Conservation (phyloP, 2,888 invertebrate genomes). For the Eutolmus rufibarbis region DNA sequence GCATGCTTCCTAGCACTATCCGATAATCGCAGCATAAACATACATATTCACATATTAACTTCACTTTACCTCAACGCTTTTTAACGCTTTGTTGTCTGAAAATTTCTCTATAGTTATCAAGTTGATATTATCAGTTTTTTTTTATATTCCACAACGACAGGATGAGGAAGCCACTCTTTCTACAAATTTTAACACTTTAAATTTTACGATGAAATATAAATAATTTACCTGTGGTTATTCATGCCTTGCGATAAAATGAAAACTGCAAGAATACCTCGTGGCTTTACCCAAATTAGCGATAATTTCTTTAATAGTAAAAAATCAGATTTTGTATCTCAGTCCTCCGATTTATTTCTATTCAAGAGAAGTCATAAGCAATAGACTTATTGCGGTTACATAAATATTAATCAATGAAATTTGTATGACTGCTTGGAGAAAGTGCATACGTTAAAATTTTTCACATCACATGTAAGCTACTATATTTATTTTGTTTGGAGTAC, state of each 20-base stretch:
- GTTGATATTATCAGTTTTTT: background rate
- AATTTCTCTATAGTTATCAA: background rate
- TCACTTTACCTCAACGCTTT: background rate
- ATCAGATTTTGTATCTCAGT: background rate
- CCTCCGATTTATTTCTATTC: background rate
- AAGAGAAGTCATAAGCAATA: background rate
- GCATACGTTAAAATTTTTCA: background rate
- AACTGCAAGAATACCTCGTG: background rate
- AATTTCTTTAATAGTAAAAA: background rate
- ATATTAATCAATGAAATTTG: background rate
- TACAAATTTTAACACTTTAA: background rate
- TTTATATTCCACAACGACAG: background rate
- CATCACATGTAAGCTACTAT: background rate
- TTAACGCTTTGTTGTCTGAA: background rate
- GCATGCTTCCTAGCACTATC: background rate
- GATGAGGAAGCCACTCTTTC: background rate
- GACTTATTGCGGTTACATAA: background rate
- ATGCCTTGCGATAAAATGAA: background rate
- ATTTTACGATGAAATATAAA: background rate
- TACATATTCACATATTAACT: background rate
- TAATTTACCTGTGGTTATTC: background rate
- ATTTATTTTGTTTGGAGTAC: too few relatives aligned
- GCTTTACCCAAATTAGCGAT: background rate
- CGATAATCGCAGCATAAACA: background rate
- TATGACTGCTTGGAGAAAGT: background rate